phyloP scores from a whole-genome alignment of 2,888 invertebrate species.

The Cantharis nigra region DNA sequence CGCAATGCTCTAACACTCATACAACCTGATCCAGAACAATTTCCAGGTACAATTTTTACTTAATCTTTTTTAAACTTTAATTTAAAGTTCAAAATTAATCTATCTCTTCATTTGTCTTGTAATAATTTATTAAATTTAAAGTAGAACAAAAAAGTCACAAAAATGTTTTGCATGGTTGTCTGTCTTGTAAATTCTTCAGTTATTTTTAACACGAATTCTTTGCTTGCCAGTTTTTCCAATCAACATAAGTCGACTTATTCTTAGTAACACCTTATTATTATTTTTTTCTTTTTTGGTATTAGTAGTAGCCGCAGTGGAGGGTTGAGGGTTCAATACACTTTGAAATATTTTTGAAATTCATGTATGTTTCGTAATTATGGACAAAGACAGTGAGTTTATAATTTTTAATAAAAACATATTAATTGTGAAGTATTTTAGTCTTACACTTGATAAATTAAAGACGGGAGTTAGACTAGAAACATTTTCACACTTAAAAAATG shows the following conservation, averaged over 20 bases:
- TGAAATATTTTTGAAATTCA: background rate
- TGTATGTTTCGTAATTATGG: background rate
- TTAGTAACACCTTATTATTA: background rate
- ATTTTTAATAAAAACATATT: background rate
- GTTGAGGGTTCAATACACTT: background rate
- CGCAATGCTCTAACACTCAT: slow-evolving; percentile 74
- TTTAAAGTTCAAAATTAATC: no score
- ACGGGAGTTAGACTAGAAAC: no score
- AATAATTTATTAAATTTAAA: background rate
- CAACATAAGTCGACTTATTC: background rate
- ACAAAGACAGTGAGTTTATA: background rate
- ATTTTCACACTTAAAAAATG: background rate
- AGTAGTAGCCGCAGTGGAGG: background rate
- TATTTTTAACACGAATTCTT: background rate
- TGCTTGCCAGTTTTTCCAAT: background rate
- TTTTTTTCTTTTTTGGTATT: slow-evolving; percentile 9
- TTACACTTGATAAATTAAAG: no score
- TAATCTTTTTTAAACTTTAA: background rate
- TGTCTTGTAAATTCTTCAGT: background rate
- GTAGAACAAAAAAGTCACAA: background rate
- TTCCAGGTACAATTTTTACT: slow-evolving; percentile 54
- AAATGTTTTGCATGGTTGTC: background rate
- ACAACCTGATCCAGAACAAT: slow-evolving; percentile 71
- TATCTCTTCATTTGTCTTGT: background rate
- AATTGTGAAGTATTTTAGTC: background rate